Evolutionary conservation across 2,888 invertebrate species (phyloP).

Genomic region (Trissolcus brochymenae): DNA sequence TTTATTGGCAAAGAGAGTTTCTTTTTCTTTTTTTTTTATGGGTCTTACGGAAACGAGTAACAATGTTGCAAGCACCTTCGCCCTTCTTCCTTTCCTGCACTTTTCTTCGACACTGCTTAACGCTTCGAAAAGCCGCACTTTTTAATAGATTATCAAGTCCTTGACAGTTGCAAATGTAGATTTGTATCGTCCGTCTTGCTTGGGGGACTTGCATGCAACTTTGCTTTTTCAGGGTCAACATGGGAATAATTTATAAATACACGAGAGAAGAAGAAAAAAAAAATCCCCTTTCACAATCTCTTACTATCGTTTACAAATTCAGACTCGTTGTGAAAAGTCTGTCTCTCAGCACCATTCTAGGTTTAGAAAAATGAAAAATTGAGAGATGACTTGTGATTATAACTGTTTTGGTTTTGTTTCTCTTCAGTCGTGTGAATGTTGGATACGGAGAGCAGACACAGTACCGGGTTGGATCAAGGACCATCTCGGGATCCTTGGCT

Average conservation of each 20-base stretch:
- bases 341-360: too few species aligned
- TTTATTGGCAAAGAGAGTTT: too few species aligned
- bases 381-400: too few species aligned
- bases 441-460: slow-evolving; percentile 75
- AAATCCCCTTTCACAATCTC: neutral
- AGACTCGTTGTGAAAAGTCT: too few species aligned
- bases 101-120: slow-evolving; percentile 52
- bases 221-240: slow-evolving; percentile 41
- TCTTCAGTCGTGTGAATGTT: slow-evolving; percentile 74
- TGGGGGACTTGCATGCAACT: slow-evolving; percentile 31
- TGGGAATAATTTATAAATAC: neutral
- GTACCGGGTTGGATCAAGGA: slow-evolving; percentile 74
- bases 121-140: slow-evolving; percentile 45
- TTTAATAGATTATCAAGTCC: slow-evolving; percentile 49
- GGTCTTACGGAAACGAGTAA: too few species aligned
- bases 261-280: too few species aligned
- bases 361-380: too few species aligned
- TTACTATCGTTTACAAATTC: too few species aligned
- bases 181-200: slow-evolving; percentile 50
- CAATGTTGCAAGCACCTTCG: neutral
- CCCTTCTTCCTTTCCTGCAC: slow-evolving; percentile 27
- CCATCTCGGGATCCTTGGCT: slow-evolving; percentile 74
- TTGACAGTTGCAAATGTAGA: slow-evolving; percentile 55
- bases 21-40: too few species aligned
- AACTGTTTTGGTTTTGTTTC: neutral